Evolutionary conservation across 92 coral and sea anemone genomes (phyloP).

Genomic region (Phenganax stokvisi): DNA sequence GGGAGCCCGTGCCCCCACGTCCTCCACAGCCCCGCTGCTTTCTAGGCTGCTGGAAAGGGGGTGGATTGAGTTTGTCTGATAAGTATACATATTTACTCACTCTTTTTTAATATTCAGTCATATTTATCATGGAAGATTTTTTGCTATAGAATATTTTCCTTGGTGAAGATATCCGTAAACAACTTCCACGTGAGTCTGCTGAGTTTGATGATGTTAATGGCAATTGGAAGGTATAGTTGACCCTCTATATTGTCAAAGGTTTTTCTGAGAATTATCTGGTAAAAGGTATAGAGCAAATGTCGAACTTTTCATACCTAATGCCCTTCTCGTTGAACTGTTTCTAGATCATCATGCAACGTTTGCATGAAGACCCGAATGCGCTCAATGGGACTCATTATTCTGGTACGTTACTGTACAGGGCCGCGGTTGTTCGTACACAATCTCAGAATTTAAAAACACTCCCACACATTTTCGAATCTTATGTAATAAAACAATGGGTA

Average conservation of each 20-base stretch:
- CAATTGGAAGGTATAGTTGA: constrained; percentile 85
- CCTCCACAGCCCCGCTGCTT: too few relatives aligned
- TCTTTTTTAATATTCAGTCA: too few relatives aligned
- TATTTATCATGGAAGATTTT: not conserved
- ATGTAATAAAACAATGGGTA: not conserved
- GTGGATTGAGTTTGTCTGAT: too few relatives aligned
- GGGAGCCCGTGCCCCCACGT: too few relatives aligned
- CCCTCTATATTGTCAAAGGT: not conserved
- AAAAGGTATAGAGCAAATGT: not conserved
- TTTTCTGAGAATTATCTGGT: not conserved
- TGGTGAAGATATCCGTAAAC: constrained; percentile 99
- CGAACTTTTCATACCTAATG: not conserved
- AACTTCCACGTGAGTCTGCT: constrained; percentile 95
- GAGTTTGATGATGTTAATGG: constrained; percentile 96
- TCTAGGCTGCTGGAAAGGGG: too few relatives aligned
- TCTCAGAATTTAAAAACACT: too few relatives aligned
- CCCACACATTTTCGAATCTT: too few relatives aligned
- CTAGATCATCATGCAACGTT: constrained; percentile 91
- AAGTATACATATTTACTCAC: too few relatives aligned
- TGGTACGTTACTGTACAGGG: constrained; percentile 42
- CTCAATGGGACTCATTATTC: constrained; percentile 85
- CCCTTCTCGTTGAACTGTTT: not conserved
- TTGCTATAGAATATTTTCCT: constrained; percentile 80
- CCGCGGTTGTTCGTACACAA: too few relatives aligned
- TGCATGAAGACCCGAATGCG: constrained; percentile 89